Conservation (phyloP, 2,113 vertebrate genomes). For the Acrocephalus arundinaceus region DNA sequence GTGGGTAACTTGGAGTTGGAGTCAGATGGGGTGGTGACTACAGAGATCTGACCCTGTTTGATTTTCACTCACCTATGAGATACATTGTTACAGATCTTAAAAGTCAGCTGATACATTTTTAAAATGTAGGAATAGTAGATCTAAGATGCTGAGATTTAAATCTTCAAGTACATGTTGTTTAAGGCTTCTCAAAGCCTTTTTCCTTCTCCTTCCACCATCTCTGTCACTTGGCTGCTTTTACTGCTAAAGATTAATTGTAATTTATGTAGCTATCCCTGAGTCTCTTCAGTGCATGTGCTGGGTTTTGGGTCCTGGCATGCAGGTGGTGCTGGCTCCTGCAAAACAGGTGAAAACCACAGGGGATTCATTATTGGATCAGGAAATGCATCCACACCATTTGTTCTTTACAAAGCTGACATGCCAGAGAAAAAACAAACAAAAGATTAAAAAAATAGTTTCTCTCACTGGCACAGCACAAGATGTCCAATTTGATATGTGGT, state of each 20-base stretch:
- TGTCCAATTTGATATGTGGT: neutral
- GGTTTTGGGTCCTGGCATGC: neutral
- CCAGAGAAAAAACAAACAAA: neutral
- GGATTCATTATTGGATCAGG: neutral
- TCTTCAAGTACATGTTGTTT: neutral
- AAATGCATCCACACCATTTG: neutral
- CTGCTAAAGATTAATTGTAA: neutral
- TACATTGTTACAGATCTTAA: neutral
- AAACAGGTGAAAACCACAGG: neutral
- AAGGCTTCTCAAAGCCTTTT: neutral
- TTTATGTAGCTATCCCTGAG: neutral
- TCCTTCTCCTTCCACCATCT: neutral
- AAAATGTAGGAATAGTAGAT: neutral
- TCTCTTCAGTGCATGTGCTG: neutral
- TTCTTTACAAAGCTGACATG: neutral
- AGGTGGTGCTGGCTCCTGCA: neutral
- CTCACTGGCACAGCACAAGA: neutral
- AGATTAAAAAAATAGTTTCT: neutral
- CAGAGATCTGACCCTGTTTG: accelerated
- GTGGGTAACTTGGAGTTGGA: neutral
- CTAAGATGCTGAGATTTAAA: neutral
- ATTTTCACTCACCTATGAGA: neutral
- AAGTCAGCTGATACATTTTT: neutral
- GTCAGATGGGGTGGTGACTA: accelerated
- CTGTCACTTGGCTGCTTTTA: neutral